phyloP scores from a whole-genome alignment of 2,797 vertebrate species.

The Hydrophis major region DNA sequence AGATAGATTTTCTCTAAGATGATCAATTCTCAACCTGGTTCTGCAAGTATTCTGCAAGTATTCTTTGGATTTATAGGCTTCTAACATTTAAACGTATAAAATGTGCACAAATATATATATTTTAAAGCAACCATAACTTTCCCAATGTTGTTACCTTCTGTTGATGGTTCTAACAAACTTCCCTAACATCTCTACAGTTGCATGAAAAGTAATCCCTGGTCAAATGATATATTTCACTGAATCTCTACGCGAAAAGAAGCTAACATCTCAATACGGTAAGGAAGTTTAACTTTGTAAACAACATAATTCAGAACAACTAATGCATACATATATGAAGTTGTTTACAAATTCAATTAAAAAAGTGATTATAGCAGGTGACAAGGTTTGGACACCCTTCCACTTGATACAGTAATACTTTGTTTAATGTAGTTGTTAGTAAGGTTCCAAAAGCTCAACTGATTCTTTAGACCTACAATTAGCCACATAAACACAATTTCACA shows the following conservation, averaged over 20 bases:
- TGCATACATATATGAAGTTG: not conserved
- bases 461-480: not conserved
- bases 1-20: not conserved
- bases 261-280: not conserved
- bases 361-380: not conserved
- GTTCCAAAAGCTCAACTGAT: not conserved
- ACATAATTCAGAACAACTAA: not conserved
- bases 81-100: not conserved
- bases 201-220: not conserved
- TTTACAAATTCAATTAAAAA: not conserved
- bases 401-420: not conserved
- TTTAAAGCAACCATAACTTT: not conserved
- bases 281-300: not conserved
- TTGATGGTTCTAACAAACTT: not conserved
- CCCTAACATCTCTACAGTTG: not conserved
- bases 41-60: not conserved
- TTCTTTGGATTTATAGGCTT: not conserved
- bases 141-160: not conserved
- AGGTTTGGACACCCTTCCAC: not conserved
- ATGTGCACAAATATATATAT: not conserved
- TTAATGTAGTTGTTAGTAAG: not conserved
- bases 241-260: not conserved
- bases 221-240: not conserved
- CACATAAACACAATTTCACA: not conserved
- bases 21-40: not conserved